Base-by-base conservation (phyloP, 2,113 vertebrate species). In the Ahaetulla prasina region DNA sequence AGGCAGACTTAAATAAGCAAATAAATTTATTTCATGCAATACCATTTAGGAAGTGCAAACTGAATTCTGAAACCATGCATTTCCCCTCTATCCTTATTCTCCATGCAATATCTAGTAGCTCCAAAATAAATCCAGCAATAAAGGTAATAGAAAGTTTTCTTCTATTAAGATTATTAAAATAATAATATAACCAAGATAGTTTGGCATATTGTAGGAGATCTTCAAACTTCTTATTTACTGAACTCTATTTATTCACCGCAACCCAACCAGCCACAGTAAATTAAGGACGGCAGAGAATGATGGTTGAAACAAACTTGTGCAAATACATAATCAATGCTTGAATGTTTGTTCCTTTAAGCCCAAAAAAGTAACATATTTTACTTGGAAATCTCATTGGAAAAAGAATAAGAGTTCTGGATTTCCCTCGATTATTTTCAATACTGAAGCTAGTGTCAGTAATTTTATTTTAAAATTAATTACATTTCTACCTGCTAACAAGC, bases 1-100 rank as follows among this genome's bases (percentile, higher is more conserved):
- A 97, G 97, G 96, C 97, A 97, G 96, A 96, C 94, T 96, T 93
- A 93, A 97, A 97, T 94, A 97, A 97, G 97, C 97, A 97, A 97
- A 97, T 93, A 87, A 97, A 97, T 97, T 89, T 94, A 95, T 93
- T 95, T 95, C 98, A 98, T 98, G 97, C 98, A 94, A 0, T 95
- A 96, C 93, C 94, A 95, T 87, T 96, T 90, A 95, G 93, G 92
- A 97, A 97, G 94, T 92, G 96, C 96, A 97, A 97, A 96, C 96
- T 95, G 39, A 93, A 94, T 95, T 92, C 92, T 97, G 95, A 97
- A 96, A 96, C 91, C 97, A 98, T 97, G 97, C 97, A 97, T 94
- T 90, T 96, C 96, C 93, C 96, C 94, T 93, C 89, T 87, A 1
- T 93, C 96, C 84, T 96, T 95, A 95, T 93, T 97, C 94, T 94